phyloP scores from a whole-genome alignment of 2,888 invertebrate species.

The Prosopocoilus inquinatus region DNA sequence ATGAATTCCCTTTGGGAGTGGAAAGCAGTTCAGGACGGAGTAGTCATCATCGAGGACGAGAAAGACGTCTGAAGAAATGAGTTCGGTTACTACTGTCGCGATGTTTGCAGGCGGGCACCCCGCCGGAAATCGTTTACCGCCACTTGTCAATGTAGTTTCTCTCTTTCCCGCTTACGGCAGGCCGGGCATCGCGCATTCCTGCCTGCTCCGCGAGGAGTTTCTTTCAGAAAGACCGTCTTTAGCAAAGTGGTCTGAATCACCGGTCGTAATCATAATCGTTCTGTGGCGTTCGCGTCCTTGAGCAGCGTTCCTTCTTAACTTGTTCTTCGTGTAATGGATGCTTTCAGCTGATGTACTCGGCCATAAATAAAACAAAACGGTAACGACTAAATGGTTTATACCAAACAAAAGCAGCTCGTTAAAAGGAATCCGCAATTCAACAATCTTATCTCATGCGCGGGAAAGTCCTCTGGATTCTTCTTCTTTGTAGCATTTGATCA shows the following conservation, averaged over 20 bases:
- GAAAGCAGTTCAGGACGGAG: slow-evolving; percentile 19
- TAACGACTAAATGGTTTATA: slow-evolving; percentile 41
- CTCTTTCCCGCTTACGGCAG: neutral
- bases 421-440: slow-evolving; percentile 30
- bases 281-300: slow-evolving; percentile 33
- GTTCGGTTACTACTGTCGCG: slow-evolving; percentile 28
- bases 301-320: slow-evolving; percentile 34
- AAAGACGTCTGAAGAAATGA: slow-evolving; percentile 36
- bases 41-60: slow-evolving; percentile 32
- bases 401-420: slow-evolving; percentile 39
- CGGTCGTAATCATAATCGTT: slow-evolving; percentile 43
- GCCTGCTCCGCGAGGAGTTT: neutral
- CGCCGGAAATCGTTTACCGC: slow-evolving; percentile 3
- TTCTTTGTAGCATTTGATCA: too few species aligned
- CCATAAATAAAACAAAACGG: slow-evolving; percentile 39
- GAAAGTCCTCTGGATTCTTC: neutral
- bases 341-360: slow-evolving; percentile 36
- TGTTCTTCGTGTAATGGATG: slow-evolving; percentile 41
- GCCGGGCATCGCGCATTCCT: neutral
- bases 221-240: slow-evolving; percentile 25
- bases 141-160: neutral
- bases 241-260: slow-evolving; percentile 41
- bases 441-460: slow-evolving; percentile 30
- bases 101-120: slow-evolving; percentile 7
- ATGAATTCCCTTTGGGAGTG: neutral